phyloP scores from a whole-genome alignment of 2,113 vertebrate species.

The Boulengerochromis microlepis region DNA sequence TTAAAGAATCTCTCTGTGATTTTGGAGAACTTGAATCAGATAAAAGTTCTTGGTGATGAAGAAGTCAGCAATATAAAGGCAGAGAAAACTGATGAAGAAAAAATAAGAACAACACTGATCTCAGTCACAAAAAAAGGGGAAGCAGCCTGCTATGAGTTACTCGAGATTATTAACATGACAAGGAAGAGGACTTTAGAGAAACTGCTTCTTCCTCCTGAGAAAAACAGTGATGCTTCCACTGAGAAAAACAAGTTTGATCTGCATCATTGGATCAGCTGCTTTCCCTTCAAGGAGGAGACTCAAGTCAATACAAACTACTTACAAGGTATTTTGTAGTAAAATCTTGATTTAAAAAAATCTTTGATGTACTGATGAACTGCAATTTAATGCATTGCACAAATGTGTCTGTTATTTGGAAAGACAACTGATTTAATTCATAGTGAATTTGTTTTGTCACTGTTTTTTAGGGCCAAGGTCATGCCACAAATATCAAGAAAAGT shows the following conservation, averaged over 20 bases:
- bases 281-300: fast-evolving
- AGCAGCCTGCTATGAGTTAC: background rate
- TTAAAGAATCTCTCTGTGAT: background rate
- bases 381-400: fast-evolving
- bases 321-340: background rate
- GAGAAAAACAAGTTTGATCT: background rate
- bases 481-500: fast-evolving
- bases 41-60: fast-evolving
- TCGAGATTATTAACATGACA: fast-evolving
- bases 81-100: fast-evolving
- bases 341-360: background rate
- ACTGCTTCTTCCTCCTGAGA: background rate
- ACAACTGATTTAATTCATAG: fast-evolving
- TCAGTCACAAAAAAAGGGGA: background rate
- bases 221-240: background rate
- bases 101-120: background rate
- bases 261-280: background rate
- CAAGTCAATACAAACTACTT: fast-evolving
- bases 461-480: background rate
- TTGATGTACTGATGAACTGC: background rate
- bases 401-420: fast-evolving
- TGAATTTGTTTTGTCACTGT: fast-evolving
- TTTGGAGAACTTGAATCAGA: background rate
- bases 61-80: background rate
- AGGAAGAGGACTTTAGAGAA: background rate